Percentiles rank a stretch among this genome's conserved stretches.
These are phyloP conservation scores for Cydia fagiglandana DNA, from an alignment of 1,140 invertebrate genomes.

Conservation along the genomic window DNA sequence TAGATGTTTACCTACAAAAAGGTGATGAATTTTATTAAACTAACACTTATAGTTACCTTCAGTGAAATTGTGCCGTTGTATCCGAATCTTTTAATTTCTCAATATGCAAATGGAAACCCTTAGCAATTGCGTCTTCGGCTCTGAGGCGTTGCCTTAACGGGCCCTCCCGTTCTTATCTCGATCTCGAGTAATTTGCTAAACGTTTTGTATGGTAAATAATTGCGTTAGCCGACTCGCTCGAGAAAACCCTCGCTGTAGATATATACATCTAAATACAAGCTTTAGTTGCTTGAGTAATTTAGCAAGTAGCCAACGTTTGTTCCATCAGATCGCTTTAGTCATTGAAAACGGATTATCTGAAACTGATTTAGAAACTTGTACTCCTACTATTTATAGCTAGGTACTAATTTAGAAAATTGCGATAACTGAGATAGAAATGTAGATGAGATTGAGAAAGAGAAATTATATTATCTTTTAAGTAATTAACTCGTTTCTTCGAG, in stretches of 20 bases:
- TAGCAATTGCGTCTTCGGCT: constrained; percentile 16
- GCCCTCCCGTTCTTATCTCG: constrained; percentile 8
- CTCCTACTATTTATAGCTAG: too few relatives aligned
- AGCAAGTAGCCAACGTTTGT: neutral
- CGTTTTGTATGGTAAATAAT: constrained; percentile 32
- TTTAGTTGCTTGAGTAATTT: neutral
- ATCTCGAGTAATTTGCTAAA: constrained; percentile 31
- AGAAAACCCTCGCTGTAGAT: constrained; percentile 3
- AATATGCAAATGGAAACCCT: constrained; percentile 15
- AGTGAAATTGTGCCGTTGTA: too few relatives aligned
- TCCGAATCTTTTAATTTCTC: constrained; percentile 14
- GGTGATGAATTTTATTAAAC: too few relatives aligned
- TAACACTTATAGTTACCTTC: too few relatives aligned
- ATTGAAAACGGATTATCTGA: neutral
- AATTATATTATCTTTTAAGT: neutral
- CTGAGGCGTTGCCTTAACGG: constrained; percentile 27
- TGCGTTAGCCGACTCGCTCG: constrained; percentile 24
- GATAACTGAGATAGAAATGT: neutral
- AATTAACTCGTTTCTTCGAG: too few relatives aligned
- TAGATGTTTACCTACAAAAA: too few relatives aligned
- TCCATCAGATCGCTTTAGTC: neutral
- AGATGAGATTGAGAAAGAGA: neutral
- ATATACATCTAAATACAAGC: neutral
- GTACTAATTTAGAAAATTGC: neutral
- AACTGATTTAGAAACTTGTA: neutral